Base-by-base conservation (phyloP, 1,140 invertebrate species). In the Caenorhabditis briggsae region DNA sequence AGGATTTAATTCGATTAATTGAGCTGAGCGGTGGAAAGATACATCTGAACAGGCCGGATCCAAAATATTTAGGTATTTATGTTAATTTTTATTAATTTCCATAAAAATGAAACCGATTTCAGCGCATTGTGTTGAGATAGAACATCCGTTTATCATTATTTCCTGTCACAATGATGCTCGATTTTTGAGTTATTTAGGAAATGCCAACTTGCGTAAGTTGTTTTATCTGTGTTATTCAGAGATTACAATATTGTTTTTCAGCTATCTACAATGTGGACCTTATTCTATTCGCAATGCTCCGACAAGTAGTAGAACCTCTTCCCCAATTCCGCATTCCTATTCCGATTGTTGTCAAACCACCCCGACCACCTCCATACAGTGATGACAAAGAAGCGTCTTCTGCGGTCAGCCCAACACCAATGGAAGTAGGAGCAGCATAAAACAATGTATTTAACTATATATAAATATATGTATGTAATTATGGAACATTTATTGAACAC, bases 261-360 rank as follows among this genome's bases (percentile, higher is more conserved):
- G 88, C 88, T 18, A 85, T 88, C 50, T 88, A 88, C 50, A 82
- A 78, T 53, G 70, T 61, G 18, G 88, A 88, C 58, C 86, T 88
- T 5, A 70, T 85, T 1, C 25, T 88, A 25, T 70, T 88, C 65
- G 86, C 88, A 20, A 70, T 88, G 25, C 55, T 88, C 16, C 82
- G 86, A 2, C 88, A 88, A 74, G 82, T 89, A 23, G 53, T 88
- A 9, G 87, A 88, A 61, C 83, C 88, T 33, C 86, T 74, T 48
- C 50, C 61, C 2, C 33, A 58, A 58, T 88, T 78, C 48, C 74
- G 85, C 14, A 50, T 85, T n/a, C 50, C 48, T 0, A 53, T 74
- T 33, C 84, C 84, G 12, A 78, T 53, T 23, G 46, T 78, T 50
- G 70, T 78, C 8, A 78, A 78, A 18, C 3, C 70, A 11, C 70